These are phyloP conservation scores for Amyelois transitella DNA, from an alignment of 1,140 invertebrate genomes.

Conservation along the genomic window DNA sequence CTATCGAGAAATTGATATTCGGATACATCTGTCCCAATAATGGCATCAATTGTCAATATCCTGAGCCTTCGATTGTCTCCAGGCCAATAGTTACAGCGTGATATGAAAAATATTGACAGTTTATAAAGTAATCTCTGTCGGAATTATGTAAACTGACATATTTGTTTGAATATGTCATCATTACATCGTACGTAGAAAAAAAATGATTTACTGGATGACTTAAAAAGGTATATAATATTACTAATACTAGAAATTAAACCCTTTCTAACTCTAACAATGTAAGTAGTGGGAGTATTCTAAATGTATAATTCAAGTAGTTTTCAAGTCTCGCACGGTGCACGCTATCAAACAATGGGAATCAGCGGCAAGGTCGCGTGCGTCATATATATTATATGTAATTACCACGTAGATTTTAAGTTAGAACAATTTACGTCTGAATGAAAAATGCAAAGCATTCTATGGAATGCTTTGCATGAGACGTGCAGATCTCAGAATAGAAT, in stretches of 20 bases:
- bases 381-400: conserved; percentile 61
- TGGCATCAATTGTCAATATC: conserved; percentile 42
- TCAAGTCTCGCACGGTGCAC: conserved; percentile 25
- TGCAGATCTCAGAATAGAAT: too few relatives aligned
- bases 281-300: conserved; percentile 28
- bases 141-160: too few relatives aligned
- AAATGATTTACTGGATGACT: too few relatives aligned
- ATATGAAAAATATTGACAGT: neutral
- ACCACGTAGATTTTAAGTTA: conserved; percentile 21
- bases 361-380: conserved; percentile 55
- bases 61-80: conserved; percentile 14
- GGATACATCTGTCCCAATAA: conserved; percentile 43
- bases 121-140: neutral
- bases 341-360: conserved; percentile 58
- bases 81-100: neutral
- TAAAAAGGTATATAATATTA: too few relatives aligned
- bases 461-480: neutral
- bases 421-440: neutral
- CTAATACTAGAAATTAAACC: too few relatives aligned
- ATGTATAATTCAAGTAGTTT: conserved; percentile 45
- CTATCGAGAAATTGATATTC: conserved; percentile 38
- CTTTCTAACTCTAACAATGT: conserved; percentile 12
- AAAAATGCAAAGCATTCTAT: too few relatives aligned
- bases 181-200: too few relatives aligned
- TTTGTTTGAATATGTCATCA: too few relatives aligned